Evolutionary conservation across 1,140 invertebrate genomes (phyloP), one percentile per base, ranked within the genome.

Genomic region (Triops cancriformis): DNA sequence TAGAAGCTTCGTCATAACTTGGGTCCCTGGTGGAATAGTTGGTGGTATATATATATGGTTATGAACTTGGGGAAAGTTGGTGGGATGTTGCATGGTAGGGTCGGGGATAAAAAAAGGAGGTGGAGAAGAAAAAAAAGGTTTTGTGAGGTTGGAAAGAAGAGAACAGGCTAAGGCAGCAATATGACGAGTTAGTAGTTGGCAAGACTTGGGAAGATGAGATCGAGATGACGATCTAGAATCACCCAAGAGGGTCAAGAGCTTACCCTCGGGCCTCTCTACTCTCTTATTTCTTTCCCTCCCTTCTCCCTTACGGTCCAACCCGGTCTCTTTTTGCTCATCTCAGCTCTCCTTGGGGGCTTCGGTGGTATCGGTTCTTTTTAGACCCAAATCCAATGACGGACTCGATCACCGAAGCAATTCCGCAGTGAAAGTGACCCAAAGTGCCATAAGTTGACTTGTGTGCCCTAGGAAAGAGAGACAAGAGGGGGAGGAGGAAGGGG

Each of bases 381-480:
- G 18, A 10, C 51, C 23, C 51, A 10, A 64, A 64, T 64, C 51
- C 51, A 64, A 64, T 64, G 51, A 64, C 23, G 51, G 51, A 64
- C 51, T 64, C 51, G 51, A 64, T 64, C 51, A 64, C 51, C 51
- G 51, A 64, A 64, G 51, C 51, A 64, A 64, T 64, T 64, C 51
- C 51, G 51, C 51, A 23, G 51, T 64, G 51, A 23, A 64, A 64
- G 51, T 64, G 51, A 64, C 51, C 51, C 51, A 64, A 64, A 64
- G 51, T 64, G 51, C 51, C 51, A 64, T 64, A 64, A 64, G 51
- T 64, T 64, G 51, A 64, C 51, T 64, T 64, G 51, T 64, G 51
- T 18, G 18, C 51, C 51, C 51, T 7, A 64, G 51, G 51, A 64
- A 64, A 64, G 51, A 64, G 51, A 64, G 51, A 64, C 51, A 64